These are phyloP conservation scores for Thripadectes ignobilis DNA, from an alignment of 2,797 vertebrate species.

Conservation along the genomic window DNA sequence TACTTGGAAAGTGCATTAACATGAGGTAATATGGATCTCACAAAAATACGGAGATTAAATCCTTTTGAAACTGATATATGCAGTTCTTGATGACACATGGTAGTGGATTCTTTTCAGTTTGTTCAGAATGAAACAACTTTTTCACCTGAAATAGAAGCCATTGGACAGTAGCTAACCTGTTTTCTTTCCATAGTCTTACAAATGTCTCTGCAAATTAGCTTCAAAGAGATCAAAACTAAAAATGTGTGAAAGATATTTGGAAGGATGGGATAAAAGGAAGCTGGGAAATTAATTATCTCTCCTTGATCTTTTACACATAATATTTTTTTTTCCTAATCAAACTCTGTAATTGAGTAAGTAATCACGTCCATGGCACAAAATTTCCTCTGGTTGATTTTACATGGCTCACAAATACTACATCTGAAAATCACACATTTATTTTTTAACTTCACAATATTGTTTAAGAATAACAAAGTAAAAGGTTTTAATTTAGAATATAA, in stretches of 20 bases:
- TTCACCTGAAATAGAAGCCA: constrained; percentile 24
- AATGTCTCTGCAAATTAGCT: constrained; percentile 9
- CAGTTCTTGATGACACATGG: not conserved
- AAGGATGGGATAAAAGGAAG: constrained; percentile 9
- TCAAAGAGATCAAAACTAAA: constrained; percentile 25
- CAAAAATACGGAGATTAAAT: not conserved
- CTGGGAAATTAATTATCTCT: constrained; percentile 47
- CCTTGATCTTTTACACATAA: constrained; percentile 30
- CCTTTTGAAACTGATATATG: not conserved
- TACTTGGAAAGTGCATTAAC: not conserved
- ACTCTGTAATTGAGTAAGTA: constrained; percentile 4
- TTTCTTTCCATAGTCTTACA: not conserved
- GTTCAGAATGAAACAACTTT: not conserved
- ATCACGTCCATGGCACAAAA: not conserved
- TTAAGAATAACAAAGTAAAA: not conserved
- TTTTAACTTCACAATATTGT: not conserved
- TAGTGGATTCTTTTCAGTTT: not conserved
- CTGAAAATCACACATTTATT: not conserved
- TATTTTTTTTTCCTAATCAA: constrained; percentile 6
- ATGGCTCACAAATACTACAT: not conserved
- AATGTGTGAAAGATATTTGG: constrained; percentile 26
- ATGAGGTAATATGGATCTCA: not conserved
- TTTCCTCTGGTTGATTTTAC: not conserved
- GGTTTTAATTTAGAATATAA: not conserved
- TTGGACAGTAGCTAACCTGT: constrained; percentile 31